Conservation (phyloP, 2,113 vertebrate species). For the Halcyon senegalensis region DNA sequence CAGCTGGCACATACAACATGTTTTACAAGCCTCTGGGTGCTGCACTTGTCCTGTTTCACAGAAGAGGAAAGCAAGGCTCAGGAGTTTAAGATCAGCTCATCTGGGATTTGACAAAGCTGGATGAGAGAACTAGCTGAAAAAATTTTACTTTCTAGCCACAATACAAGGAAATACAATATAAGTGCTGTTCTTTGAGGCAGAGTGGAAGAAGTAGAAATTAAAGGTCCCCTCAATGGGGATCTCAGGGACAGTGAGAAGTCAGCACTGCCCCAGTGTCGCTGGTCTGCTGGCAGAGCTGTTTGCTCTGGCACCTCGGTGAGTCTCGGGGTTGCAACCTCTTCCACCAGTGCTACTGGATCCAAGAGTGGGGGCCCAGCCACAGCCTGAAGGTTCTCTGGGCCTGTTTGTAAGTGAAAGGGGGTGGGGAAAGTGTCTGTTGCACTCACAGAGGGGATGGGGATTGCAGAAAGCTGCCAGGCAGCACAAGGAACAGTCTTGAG, state of each 20-base stretch:
- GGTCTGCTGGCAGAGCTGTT: background rate
- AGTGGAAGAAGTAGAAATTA: background rate
- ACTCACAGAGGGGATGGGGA: background rate
- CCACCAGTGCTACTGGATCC: background rate
- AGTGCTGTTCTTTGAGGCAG: background rate
- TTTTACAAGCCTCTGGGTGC: slow-evolving; percentile 14
- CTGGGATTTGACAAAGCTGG: background rate
- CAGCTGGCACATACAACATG: background rate
- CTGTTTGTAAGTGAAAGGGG: background rate
- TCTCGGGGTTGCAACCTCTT: background rate
- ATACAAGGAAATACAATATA: background rate
- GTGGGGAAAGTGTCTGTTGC: background rate
- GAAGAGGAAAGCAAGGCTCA: background rate
- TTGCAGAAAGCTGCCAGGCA: background rate
- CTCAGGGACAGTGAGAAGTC: background rate
- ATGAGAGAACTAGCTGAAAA: background rate
- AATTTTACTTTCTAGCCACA: background rate
- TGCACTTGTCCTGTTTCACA: background rate
- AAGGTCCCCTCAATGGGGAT: background rate
- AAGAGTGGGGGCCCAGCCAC: background rate
- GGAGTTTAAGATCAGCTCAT: background rate
- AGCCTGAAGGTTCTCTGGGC: background rate
- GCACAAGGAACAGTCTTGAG: background rate
- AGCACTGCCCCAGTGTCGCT: background rate
- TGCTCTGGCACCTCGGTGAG: background rate